Conservation (phyloP, 2,888 invertebrate species). For the Amphipyra berbera region DNA sequence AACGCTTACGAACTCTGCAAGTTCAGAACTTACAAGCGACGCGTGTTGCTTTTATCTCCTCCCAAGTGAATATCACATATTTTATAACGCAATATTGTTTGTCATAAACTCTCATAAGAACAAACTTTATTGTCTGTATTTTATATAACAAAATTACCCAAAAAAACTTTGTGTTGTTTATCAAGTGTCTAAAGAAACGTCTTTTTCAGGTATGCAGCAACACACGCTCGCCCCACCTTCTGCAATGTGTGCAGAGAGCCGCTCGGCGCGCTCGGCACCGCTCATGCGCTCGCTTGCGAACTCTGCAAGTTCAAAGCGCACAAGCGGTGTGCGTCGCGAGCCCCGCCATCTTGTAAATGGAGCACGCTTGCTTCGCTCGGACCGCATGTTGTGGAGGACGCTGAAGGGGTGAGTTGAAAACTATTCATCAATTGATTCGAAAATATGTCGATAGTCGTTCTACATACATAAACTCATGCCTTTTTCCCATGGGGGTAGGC, state of each 20-base stretch:
- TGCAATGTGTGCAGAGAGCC: slow-evolving; percentile 99
- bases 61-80: no score
- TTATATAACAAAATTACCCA: not conserved
- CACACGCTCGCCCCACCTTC: slow-evolving; percentile 98
- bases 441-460: no score
- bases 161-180: not conserved
- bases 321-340: slow-evolving; percentile 97
- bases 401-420: slow-evolving; percentile 93
- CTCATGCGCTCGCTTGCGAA: slow-evolving; percentile 98
- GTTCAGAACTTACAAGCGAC: no score
- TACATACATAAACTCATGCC: no score
- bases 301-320: slow-evolving; percentile 99
- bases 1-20: no score
- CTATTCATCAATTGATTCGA: not conserved
- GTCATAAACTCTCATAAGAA: no score
- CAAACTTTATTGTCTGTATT: not conserved
- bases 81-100: no score
- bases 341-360: slow-evolving; percentile 99
- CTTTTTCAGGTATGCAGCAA: slow-evolving; percentile 94
- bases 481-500: no score
- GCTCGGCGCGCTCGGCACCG: slow-evolving; percentile 96
- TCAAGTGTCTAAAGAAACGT: not conserved
- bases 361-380: slow-evolving; percentile 98
- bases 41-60: no score
- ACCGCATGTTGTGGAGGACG: slow-evolving; percentile 97